A percentile compares a stretch with the other conserved stretches of the same genome.
Conservation (phyloP, 2,797 vertebrate genomes). For the Sciurus vulgaris region DNA sequence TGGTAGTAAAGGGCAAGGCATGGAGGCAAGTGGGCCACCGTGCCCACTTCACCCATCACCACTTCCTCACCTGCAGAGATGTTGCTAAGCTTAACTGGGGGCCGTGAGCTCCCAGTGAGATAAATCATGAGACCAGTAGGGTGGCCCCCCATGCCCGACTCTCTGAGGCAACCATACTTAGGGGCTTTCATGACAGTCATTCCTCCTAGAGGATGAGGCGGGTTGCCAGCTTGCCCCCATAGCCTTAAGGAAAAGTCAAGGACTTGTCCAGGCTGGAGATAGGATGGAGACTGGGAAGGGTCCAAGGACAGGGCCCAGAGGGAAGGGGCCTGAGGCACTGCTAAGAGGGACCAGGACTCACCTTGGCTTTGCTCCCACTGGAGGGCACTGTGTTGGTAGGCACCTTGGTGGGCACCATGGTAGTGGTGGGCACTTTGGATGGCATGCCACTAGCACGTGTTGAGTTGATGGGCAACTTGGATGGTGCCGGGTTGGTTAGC, state of each 20-base stretch:
- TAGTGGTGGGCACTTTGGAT: background rate
- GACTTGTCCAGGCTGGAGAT: background rate
- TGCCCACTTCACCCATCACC: background rate
- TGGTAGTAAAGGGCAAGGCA: background rate
- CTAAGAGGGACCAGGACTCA: conserved; percentile 30
- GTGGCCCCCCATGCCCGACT: background rate
- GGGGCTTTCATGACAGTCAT: background rate
- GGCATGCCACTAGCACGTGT: background rate
- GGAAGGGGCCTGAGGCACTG: background rate
- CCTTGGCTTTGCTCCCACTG: conserved; percentile 40
- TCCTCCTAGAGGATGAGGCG: background rate
- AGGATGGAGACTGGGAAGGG: background rate
- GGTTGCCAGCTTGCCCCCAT: background rate
- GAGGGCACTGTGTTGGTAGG: background rate
- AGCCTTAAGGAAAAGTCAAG: background rate
- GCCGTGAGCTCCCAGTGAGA: background rate
- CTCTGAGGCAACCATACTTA: background rate
- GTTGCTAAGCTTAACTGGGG: background rate
- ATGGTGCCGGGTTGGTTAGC: conserved; percentile 6
- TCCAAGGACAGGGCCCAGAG: background rate
- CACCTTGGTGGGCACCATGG: background rate
- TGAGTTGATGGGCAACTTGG: conserved; percentile 67
- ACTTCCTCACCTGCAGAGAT: conserved; percentile 4
- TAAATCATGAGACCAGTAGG: background rate
- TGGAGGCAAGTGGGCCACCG: background rate